A percentile compares a stretch with the other conserved stretches of the same genome.
These are phyloP conservation scores for Mimumesa dahlbomi DNA, from an alignment of 2,888 invertebrate species.

Conservation along the genomic window DNA sequence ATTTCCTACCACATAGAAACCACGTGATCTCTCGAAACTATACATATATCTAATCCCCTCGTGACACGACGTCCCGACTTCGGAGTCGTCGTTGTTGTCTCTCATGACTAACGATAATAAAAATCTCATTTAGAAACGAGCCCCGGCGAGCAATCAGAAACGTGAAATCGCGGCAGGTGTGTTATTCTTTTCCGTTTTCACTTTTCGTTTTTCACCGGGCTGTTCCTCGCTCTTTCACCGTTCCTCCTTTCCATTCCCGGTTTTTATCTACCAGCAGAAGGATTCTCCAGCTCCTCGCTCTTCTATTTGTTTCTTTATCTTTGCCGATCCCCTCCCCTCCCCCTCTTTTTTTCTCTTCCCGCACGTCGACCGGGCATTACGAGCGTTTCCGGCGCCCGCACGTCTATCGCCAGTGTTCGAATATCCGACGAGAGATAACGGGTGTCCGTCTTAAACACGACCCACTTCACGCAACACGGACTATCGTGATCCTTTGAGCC, in stretches of 20 bases:
- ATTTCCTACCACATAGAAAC: too few species aligned
- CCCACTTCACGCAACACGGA: conserved; percentile 30
- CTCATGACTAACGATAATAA: too few species aligned
- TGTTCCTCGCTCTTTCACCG: not conserved
- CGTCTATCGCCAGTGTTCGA: conserved; percentile 19
- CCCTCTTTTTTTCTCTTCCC: not conserved
- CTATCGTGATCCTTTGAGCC: conserved; percentile 10
- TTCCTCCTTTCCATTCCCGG: conserved; percentile 7
- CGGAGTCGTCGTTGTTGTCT: too few species aligned
- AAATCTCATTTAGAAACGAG: too few species aligned
- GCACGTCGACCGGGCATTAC: conserved; percentile 9
- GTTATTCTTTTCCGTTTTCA: not conserved
- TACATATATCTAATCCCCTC: too few species aligned
- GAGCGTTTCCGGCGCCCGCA: conserved; percentile 7
- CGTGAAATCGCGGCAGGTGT: not conserved
- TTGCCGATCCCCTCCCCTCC: too few species aligned
- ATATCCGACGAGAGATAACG: conserved; percentile 26
- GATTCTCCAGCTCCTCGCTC: not conserved
- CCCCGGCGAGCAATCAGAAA: too few species aligned
- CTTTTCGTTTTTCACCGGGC: not conserved
- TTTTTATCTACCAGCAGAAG: conserved; percentile 26
- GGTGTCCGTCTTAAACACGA: conserved; percentile 27
- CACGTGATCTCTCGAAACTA: too few species aligned
- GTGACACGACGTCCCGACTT: too few species aligned
- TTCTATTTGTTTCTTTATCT: conserved; percentile 19